Percentiles rank a stretch among this genome's conserved stretches.
Conservation (phyloP, 2,113 vertebrate species). For the Cisticola juncidis region DNA sequence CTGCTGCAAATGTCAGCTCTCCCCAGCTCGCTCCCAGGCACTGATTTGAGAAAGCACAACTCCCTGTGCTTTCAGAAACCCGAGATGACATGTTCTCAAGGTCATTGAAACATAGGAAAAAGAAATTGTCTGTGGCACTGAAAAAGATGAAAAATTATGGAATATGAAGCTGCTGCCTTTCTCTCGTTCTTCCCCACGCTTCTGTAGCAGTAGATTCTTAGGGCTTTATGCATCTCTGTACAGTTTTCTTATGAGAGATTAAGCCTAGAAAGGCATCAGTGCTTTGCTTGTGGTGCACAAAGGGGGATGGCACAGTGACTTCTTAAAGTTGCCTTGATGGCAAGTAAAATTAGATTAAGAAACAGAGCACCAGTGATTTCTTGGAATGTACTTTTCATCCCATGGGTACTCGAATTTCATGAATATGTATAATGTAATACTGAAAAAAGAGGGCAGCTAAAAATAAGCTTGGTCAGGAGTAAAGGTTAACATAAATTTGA, state of each 20-base stretch:
- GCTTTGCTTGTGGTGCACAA: background rate
- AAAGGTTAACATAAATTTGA: constrained; percentile 37
- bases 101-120: background rate
- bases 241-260: background rate
- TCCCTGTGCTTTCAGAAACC: background rate
- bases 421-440: background rate
- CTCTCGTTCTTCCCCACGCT: background rate
- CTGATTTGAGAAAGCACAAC: background rate
- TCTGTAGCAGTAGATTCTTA: background rate
- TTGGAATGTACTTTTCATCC: background rate
- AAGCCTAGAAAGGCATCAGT: background rate
- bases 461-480: constrained; percentile 32
- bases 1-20: constrained; percentile 6
- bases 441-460: constrained; percentile 2
- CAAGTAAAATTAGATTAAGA: background rate
- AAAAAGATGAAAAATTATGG: background rate
- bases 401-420: background rate
- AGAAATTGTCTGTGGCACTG: background rate
- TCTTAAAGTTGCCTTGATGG: background rate
- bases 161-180: background rate
- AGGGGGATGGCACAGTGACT: background rate
- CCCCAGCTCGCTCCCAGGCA: background rate
- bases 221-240: background rate
- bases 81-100: background rate
- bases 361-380: background rate